These are phyloP conservation scores for Magallana angulata DNA, from an alignment of 1,140 invertebrate species.

Conservation along the genomic window DNA sequence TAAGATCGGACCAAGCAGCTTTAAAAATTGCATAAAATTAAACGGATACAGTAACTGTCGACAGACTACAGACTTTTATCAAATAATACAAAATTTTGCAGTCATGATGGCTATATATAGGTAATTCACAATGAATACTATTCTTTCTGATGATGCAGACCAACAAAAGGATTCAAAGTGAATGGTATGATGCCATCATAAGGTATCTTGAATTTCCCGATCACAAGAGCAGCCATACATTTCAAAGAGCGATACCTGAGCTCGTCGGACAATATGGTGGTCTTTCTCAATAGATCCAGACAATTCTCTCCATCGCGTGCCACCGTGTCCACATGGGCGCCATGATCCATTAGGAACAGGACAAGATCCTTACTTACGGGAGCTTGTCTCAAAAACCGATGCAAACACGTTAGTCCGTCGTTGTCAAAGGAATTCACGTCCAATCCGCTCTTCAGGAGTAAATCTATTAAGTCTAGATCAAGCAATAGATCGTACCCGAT, in stretches of 20 bases:
- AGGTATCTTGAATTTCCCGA: conserved; percentile 44
- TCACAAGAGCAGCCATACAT: conserved; percentile 38
- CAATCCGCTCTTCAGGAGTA: conserved; percentile 27
- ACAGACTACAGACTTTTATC: too few relatives aligned
- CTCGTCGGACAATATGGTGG: not conserved
- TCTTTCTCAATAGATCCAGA: not conserved
- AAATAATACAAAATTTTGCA: too few relatives aligned
- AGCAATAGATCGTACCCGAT: not conserved
- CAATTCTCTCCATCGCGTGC: not conserved
- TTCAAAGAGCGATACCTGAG: conserved; percentile 33
- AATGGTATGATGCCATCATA: not conserved
- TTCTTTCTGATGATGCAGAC: not conserved
- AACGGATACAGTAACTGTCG: too few relatives aligned
- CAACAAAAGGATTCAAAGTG: conserved; percentile 14
- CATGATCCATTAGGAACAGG: conserved; percentile 16
- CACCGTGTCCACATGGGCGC: conserved; percentile 39
- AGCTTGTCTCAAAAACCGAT: conserved; percentile 11
- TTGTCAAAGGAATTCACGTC: not conserved
- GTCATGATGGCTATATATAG: too few relatives aligned
- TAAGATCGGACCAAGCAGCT: too few relatives aligned
- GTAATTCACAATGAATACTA: not conserved
- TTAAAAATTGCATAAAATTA: too few relatives aligned
- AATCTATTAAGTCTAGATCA: not conserved
- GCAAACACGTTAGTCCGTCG: not conserved
- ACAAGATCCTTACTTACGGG: not conserved